Evolutionary conservation across 2,888 invertebrate species (phyloP), one percentile per base, ranked within the genome.

Genomic region (Zhengitettix transpicula): DNA sequence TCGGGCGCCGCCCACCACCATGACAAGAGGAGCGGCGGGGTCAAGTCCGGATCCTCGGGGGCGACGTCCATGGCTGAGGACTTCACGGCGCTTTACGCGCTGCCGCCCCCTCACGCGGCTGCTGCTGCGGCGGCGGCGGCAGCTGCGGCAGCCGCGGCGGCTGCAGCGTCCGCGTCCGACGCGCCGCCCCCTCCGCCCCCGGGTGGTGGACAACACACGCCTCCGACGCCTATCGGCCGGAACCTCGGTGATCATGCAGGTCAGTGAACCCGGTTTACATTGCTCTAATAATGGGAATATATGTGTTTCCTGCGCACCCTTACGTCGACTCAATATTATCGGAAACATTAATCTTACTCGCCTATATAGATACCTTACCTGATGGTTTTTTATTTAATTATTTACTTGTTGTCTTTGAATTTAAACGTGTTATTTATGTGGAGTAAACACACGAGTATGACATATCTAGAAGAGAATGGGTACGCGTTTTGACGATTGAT

Each of bases 51-150:
- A 65, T 17, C 52, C 42, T 42, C 56, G 14, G 52, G 17, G 17
- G 41, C 56, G 17, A 42, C 57, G 14, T 53, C 53, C 42, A 47
- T 42, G 11, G 71, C 73, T 60, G 71, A 74, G 64, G 74, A 73
- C 16, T 28, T 15, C 53, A 1, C 53, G 53, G 53, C 28, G 28
- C 53, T 28, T 1, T 17, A 15, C 53, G 53, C 53, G 12, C 53
- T 15, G 16, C 53, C 15, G 8, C 53, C 16, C 15, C 53, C 53
- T 11, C 53, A 28, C 28, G 53, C 53, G 53, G 17, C n/a, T 14
- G 53, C 28, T n/a, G 17, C 28, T 15, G 16, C 28, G 10, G 10
- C 16, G 7, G 53, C 28, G 10, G 53, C 47, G 47, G 47, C 41
- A 41, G 55, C 40, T 55, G 40, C 55, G 11, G 14, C 55, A 8